These are phyloP conservation scores for Drosophila fungiperda DNA, from an alignment of 2,888 invertebrate species.

Conservation along the genomic window DNA sequence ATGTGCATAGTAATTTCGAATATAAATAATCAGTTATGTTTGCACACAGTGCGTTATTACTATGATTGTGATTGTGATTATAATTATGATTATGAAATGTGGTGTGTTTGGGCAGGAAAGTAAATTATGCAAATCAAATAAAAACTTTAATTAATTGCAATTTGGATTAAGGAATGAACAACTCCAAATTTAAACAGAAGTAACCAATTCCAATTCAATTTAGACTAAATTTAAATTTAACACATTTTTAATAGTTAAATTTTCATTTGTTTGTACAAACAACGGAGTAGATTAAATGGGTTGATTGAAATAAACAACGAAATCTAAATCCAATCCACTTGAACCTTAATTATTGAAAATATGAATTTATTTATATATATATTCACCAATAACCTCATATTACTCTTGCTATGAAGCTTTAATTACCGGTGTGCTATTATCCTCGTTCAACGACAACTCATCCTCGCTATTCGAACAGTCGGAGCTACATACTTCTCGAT, in stretches of 20 bases:
- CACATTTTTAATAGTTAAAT: not conserved
- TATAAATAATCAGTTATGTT: not conserved
- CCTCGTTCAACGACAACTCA: slow-evolving; percentile 90
- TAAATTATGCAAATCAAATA: slow-evolving; percentile 79
- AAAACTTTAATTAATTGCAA: slow-evolving; percentile 48
- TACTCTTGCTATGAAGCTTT: slow-evolving; percentile 12
- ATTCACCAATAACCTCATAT: slow-evolving; percentile 11
- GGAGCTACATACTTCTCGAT: slow-evolving; percentile 92
- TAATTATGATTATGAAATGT: slow-evolving; percentile 3
- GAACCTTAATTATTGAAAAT: slow-evolving; percentile 6
- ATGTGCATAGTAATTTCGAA: slow-evolving; percentile 5
- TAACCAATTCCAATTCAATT: not conserved
- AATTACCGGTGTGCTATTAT: slow-evolving; percentile 87
- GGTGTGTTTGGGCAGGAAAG: slow-evolving; percentile 79
- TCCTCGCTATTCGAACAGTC: slow-evolving; percentile 96
- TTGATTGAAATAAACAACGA: not conserved
- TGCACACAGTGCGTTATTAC: not conserved
- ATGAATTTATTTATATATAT: not conserved
- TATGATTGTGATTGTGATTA: not conserved
- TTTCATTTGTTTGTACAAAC: not conserved
- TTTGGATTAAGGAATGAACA: not conserved
- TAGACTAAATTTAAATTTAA: not conserved
- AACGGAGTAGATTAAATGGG: not conserved
- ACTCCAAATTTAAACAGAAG: not conserved
- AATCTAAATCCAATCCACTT: not conserved